phyloP scores from a whole-genome alignment of 2,113 vertebrate genomes.

The Solenodon paradoxus region DNA sequence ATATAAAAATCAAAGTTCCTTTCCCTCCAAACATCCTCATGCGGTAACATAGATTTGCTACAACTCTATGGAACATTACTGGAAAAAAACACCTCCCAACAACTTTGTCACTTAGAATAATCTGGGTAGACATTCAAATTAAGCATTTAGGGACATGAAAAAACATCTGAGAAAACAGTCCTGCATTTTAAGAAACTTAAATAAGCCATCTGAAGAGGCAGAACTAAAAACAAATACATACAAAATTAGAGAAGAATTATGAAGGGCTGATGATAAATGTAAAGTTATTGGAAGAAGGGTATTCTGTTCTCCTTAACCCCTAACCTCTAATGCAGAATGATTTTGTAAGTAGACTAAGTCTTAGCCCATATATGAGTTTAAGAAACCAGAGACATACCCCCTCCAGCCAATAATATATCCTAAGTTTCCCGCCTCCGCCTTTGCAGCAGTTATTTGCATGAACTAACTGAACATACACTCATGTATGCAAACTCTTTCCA shows the following conservation, averaged over 20 bases:
- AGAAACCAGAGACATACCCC: background rate
- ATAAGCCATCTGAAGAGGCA: background rate
- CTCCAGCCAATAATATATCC: background rate
- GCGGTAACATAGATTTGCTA: background rate
- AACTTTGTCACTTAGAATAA: slow-evolving; percentile 6
- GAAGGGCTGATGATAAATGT: background rate
- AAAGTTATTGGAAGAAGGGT: background rate
- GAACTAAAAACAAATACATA: slow-evolving; percentile 15
- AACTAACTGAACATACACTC: background rate
- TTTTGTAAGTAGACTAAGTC: background rate
- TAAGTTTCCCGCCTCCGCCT: background rate
- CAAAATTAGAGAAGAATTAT: background rate
- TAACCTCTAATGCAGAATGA: background rate
- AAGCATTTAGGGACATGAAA: background rate
- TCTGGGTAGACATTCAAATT: background rate
- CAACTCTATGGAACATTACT: background rate
- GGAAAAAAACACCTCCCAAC: background rate
- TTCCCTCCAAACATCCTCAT: background rate
- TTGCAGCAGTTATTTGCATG: background rate
- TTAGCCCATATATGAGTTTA: background rate
- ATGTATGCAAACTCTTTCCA: background rate
- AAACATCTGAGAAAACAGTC: background rate
- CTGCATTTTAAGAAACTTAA: background rate
- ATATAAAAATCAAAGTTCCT: background rate
- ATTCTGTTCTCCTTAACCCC: slow-evolving; percentile 3